phyloP scores from a whole-genome alignment of 2,888 invertebrate species.

The Merodon equestris region DNA sequence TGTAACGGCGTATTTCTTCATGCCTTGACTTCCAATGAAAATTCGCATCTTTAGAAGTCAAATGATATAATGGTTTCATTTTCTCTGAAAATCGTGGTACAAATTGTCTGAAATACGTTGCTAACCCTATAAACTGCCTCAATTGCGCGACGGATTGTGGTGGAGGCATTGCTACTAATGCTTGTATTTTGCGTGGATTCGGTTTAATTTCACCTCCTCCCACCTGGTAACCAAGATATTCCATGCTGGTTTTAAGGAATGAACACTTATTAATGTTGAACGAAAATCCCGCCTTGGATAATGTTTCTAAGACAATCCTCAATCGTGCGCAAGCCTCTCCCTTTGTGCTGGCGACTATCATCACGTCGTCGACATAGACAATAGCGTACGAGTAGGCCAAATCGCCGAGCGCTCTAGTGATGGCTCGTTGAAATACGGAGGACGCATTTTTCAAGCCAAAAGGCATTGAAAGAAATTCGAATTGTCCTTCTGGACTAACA shows the following conservation, averaged over 20 bases:
- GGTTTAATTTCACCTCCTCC: constrained; percentile 13
- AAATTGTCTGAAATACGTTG: constrained; percentile 29
- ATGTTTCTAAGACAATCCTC: constrained; percentile 28
- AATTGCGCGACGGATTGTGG: constrained; percentile 24
- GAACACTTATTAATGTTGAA: constrained; percentile 28
- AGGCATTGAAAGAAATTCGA: constrained; percentile 40
- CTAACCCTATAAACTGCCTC: constrained; percentile 35
- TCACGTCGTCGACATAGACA: constrained; percentile 59
- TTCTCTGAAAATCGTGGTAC: constrained; percentile 12
- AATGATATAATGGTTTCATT: constrained; percentile 11
- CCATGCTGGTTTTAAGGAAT: constrained; percentile 30
- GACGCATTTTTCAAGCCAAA: constrained; percentile 46
- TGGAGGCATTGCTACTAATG: constrained; percentile 14
- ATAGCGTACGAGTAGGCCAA: constrained; percentile 32
- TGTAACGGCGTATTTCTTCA: constrained; percentile 30
- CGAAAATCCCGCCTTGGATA: constrained; percentile 45
- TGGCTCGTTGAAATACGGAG: constrained; percentile 22
- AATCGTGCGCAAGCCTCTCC: constrained; percentile 44
- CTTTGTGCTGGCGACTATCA: constrained; percentile 38
- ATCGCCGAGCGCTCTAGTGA: constrained; percentile 35
- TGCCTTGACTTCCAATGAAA: constrained; percentile 14
- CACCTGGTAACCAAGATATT: constrained; percentile 39
- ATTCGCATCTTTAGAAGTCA: constrained; percentile 4
- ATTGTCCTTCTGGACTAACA: constrained; percentile 39
- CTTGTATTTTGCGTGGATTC: constrained; percentile 8